These are phyloP conservation scores for Macquaria australasica DNA, from an alignment of 2,113 vertebrate species.

Conservation along the genomic window DNA sequence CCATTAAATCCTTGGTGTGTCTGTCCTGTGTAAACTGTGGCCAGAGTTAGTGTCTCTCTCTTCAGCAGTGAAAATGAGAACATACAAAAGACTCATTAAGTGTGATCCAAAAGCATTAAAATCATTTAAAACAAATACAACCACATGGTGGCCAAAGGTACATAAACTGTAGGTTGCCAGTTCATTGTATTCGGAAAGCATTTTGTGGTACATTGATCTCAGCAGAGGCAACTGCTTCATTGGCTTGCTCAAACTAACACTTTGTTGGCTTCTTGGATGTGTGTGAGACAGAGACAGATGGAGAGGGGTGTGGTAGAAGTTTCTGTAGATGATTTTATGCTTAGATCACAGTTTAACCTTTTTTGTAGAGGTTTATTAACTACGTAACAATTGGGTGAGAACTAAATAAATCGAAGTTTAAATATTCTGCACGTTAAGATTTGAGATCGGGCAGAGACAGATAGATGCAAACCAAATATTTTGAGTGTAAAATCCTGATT, in stretches of 20 bases:
- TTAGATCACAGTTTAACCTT: neutral
- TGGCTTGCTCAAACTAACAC: neutral
- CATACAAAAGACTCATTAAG: neutral
- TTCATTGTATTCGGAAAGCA: neutral
- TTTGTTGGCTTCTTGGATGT: neutral
- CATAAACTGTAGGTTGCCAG: neutral
- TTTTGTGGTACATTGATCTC: neutral
- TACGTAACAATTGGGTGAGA: neutral
- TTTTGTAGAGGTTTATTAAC: neutral
- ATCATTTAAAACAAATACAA: neutral
- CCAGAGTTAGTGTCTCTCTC: slow-evolving; percentile 48
- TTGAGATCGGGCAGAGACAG: neutral
- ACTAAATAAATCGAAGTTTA: too few species aligned
- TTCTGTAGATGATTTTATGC: too few species aligned
- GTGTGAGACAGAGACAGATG: neutral
- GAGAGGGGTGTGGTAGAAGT: neutral
- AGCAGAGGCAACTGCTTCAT: neutral
- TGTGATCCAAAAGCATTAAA: neutral
- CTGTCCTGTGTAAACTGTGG: slow-evolving; percentile 73
- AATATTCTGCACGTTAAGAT: neutral
- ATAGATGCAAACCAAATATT: neutral
- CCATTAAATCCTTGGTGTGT: slow-evolving; percentile 82
- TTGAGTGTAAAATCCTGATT: neutral
- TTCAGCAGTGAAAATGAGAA: neutral
- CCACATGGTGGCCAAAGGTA: neutral